Base-by-base conservation (phyloP, 2,113 vertebrate genomes). In the Upupa epops region DNA sequence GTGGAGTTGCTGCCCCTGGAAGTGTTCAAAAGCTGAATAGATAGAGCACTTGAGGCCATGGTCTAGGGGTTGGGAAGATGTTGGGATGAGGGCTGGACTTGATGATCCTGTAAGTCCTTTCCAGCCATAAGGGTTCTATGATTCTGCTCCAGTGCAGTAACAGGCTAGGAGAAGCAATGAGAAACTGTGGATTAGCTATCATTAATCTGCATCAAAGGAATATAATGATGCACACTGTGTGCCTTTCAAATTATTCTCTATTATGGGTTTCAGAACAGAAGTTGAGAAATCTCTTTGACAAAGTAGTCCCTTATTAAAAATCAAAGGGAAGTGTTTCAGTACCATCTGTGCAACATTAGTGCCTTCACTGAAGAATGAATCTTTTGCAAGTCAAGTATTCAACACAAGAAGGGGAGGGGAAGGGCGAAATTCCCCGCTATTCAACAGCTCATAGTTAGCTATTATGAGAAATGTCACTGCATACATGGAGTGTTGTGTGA, bases 151-250 rank as follows among this genome's bases (percentile, higher is more conserved):
- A 94, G 75, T 52, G 80, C 91, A 94, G 34, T 79, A 96, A 96
- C 68, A 95, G 95, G 76, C 89, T 76, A 85, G 25, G 86, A 15
- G 58, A 88, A 94, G 90, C 94, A 97, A 97, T 98, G 96, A 97
- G 94, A 96, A 97, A 97, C 96, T 65, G 94, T 93, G 89, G 95
- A 94, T 97, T 96, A 90, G 90, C 96, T 92, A 91, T 96, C 97
- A 97, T 97, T 97, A 98, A 98, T 98, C 97, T 96, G 96, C 96
- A 98, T 98, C 97, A 98, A 98, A 98, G 96, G 96, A 96, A 93
- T 92, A 93, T 97, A 97, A 98, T 95, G 96, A 97, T 97, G 96
- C 92, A 97, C 91, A 98, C 32, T 98, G 96, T 97, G 87, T 93
- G 95, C 91, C 96, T 97, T 97, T 97, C 94, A 97, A 97, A 97